Base-by-base conservation (phyloP, 2,113 vertebrate genomes). In the Corvus cornix region DNA sequence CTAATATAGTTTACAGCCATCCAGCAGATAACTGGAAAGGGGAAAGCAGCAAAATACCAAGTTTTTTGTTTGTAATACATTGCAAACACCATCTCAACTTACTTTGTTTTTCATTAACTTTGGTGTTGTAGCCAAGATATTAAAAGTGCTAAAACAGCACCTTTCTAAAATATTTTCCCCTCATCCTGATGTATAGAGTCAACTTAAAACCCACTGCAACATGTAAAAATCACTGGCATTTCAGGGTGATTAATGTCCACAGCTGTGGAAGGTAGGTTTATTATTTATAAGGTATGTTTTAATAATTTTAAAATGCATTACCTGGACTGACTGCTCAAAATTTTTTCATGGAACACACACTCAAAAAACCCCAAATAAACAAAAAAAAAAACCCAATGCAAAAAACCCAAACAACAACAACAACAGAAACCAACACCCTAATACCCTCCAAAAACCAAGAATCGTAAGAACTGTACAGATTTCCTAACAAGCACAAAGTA, bases 371-470 rank as follows among this genome's bases (percentile, higher is more conserved):
- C 12, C n/a, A 63, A 72, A 44, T 6, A 56, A 46, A 56, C 8
- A 43, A 64, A n/a, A 6, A 43, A 43, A 24, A 19, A 51, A 20
- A 0, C 16, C 33, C 28, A 46, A 11, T 14, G 5, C 7, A 9
- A 27, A 53, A 63, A 39, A 48, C 9, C 4, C 7, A 0, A 35
- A 9, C 3, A 43, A 64, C 9, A 9, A 35, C 17, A 33, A 35
- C 17, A 33, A 64, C 15, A 24, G 30, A n/a, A 70, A 8, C 2
- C 22, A 28, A 8, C 3, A 6, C 1, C 2, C 9, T 5, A 49
- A n/a, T 11, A 24, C 11, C 13, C 41, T 27, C n/a, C 18, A 19
- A 62, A 87, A 53, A 0, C 0, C 15, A 55, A 55, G 16, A 86
- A 26, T 20, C 2, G 0, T 14, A 59, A 58, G 11, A 87, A 46